phyloP scores from a whole-genome alignment of 1,140 invertebrate species.

The Bombus difficillimus region DNA sequence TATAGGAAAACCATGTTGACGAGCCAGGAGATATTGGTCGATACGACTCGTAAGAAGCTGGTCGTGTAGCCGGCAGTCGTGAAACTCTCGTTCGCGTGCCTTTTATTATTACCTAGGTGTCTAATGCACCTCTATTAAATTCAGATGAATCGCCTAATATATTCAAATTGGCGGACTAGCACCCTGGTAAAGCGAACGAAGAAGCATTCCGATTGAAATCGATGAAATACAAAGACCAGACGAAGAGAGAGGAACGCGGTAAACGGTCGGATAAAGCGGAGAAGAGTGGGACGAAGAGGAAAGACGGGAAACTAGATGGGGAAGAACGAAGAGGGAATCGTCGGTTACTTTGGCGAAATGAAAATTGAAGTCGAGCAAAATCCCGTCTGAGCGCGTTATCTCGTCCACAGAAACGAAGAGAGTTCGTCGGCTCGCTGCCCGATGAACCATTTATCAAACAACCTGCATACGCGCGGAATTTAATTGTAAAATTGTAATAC shows the following conservation, averaged over 20 bases:
- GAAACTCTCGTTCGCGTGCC: constrained; percentile 13
- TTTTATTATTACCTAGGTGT: constrained; percentile 42
- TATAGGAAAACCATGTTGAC: not conserved
- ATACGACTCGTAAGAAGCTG: not conserved
- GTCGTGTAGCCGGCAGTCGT: not conserved
- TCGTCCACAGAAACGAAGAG: too few species aligned
- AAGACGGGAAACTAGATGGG: not conserved
- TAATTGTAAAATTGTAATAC: constrained; percentile 24
- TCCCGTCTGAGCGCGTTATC: constrained; percentile 10
- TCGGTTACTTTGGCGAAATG: constrained; percentile 37
- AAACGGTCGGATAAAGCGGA: too few species aligned
- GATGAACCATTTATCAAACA: constrained; percentile 16
- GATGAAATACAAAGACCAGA: constrained; percentile 8
- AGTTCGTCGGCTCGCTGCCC: not conserved
- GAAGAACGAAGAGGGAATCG: not conserved
- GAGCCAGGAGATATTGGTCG: not conserved
- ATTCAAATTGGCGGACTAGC: constrained; percentile 48
- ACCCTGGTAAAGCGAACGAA: constrained; percentile 7
- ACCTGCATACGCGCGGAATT: constrained; percentile 3
- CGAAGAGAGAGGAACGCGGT: not conserved
- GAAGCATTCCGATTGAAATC: constrained; percentile 36
- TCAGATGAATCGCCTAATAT: constrained; percentile 44
- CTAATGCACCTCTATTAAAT: constrained; percentile 50
- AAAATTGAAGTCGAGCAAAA: constrained; percentile 42
- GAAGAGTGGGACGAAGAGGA: not conserved